phyloP scores from a whole-genome alignment of 2,797 vertebrate species.

The Manis javanica region DNA sequence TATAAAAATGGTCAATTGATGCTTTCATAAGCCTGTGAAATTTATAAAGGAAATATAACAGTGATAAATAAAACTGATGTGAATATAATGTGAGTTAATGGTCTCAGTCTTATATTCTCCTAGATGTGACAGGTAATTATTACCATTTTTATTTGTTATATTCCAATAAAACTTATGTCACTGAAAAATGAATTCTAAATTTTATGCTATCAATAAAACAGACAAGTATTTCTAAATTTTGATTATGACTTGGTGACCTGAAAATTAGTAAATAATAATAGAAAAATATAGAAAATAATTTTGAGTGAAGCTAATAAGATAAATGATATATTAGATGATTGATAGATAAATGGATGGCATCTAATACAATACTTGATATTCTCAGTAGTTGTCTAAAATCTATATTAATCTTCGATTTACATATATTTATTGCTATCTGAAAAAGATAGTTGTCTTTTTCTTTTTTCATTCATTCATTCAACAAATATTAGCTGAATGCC shows the following conservation, averaged over 20 bases:
- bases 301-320: constrained; percentile 31
- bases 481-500: background rate
- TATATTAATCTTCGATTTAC: background rate
- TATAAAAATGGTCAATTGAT: background rate
- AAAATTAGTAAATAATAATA: background rate
- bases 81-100: background rate
- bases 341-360: background rate
- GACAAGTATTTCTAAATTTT: background rate
- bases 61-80: background rate
- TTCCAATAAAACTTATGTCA: background rate
- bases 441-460: constrained; percentile 27
- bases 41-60: background rate
- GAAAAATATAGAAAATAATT: background rate
- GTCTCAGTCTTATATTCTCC: background rate
- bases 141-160: constrained; percentile 3
- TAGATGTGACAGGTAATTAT: background rate
- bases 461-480: background rate
- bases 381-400: background rate
- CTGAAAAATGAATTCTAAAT: constrained; percentile 16
- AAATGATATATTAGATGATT: background rate
- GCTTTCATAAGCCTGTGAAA: background rate
- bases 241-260: constrained; percentile 11
- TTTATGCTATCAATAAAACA: background rate
- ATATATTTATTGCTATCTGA: background rate
- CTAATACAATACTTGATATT: background rate